Base-by-base conservation (phyloP, 2,113 vertebrate genomes). In the Dromaius novaehollandiae region DNA sequence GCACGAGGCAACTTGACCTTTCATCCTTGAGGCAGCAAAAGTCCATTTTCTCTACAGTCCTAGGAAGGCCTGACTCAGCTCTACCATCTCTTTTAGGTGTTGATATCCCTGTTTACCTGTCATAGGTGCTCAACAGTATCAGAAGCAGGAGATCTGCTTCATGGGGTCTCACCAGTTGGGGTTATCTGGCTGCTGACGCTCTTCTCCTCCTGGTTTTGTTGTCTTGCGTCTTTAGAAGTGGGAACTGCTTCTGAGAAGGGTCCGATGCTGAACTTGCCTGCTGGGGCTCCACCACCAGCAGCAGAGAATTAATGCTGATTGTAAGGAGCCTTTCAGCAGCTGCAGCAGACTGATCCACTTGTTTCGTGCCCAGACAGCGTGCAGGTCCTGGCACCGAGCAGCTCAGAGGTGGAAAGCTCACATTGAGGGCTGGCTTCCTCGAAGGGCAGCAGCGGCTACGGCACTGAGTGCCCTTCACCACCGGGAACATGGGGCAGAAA, bases 391-490 rank as follows among this genome's bases (percentile, higher is more conserved):
- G 46, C 34, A 46, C 17, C 36, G 73, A 28, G 28, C 34, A 8
- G 18, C 64, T 53, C 38, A 32, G 26, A 55, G 40, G 24, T 56
- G n/a, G 48, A 24, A 38, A 40, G 14, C 40, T 19, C 2, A 2
- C 4, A 30, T 20, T 4, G 1, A 55, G 40, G 28, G 22, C 48
- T 48, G 71, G 14, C 18, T 11, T 24, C 32, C 46, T 19, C 6
- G 12, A 34, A 46, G 21, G 44, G 30, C 22, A 13, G 75, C 32
- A 0, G 0, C 25, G 42, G 16, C 53, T 30, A 6, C 55, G 50
- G 48, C 7, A n/a, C 2, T 7, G 66, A 85, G 28, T 1, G 0
- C 13, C 16, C 16, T 66, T 76, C 3, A 2, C 30, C 60, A 15
- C 7, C 7, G 17, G 42, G 66, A 70, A 78, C 8, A 6, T 7